phyloP scores from a whole-genome alignment of 1,140 invertebrate genomes.

The Bombus waltoni region DNA sequence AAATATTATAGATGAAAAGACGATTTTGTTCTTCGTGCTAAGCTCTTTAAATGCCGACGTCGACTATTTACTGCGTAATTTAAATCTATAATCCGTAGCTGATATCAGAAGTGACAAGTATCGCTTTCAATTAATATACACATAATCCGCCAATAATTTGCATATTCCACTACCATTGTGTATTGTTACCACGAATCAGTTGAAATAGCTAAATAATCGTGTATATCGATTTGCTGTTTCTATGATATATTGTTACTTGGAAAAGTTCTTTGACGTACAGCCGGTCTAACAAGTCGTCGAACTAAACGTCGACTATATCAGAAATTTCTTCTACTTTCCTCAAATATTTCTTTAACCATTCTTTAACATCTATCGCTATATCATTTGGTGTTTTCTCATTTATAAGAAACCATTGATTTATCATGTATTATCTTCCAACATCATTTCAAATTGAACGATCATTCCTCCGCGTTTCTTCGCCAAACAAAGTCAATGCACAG shows the following conservation, averaged over 20 bases:
- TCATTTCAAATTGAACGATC: background rate
- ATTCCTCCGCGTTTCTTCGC: too few species aligned
- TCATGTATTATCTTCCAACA: background rate
- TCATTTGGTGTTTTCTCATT: too few species aligned
- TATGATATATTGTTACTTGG: background rate
- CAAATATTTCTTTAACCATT: too few species aligned
- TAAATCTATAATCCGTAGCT: too few species aligned
- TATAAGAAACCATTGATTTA: background rate
- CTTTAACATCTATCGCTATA: too few species aligned
- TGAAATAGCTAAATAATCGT: background rate
- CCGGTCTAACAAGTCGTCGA: background rate
- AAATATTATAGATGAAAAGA: background rate
- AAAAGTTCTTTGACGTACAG: background rate
- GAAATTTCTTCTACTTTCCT: background rate
- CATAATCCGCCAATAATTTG: background rate
- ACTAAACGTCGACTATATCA: too few species aligned
- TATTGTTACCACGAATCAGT: background rate
- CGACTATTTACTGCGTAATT: too few species aligned
- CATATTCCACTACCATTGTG: background rate
- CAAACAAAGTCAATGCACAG: background rate
- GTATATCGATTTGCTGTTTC: background rate
- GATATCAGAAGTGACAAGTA: too few species aligned
- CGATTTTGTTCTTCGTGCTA: background rate
- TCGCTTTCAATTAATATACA: too few species aligned
- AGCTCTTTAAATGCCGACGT: background rate